Base-by-base conservation (phyloP, 1,140 invertebrate species). In the Gerris buenoi region DNA sequence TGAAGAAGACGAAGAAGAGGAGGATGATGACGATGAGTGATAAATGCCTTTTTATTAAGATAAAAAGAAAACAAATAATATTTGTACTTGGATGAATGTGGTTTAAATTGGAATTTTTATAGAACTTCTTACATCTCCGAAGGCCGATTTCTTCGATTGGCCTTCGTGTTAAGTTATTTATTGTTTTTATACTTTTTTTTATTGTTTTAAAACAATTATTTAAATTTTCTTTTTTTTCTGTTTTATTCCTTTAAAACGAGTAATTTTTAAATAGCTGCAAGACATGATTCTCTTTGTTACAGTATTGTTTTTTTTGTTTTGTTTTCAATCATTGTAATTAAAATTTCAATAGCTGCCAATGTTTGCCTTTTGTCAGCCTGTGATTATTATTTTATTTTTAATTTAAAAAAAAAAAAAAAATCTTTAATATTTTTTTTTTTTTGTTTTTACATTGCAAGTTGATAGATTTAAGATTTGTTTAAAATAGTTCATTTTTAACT, bases 1-100 rank as follows among this genome's bases (percentile, higher is more conserved):
- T 71, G 81, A 83, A 68, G 82, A 82, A 65, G 79, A 79, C 3
- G 82, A 84, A 1, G 84, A 85, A 22, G 82, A 83, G 27, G 81
- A 80, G 65, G 79, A 79, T 61, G 79, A 71, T 56, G 68, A 67
- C 26, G 66, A 68, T 46, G 67, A 68, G 66, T 69, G 66, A 68
- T 65, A 66, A 60, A 14, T 60, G 23, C 58, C 23, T 60, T 60
- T 56, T 60, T 3, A 60, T 60, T 60, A 46, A 46, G 5, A 46
- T n/a, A n/a, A n/a, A n/a, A n/a, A n/a, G n/a, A 46, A 46, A 46
- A 46, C 18, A 46, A 46, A 46, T 18, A 46, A 10, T 46, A 5
- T 46, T 46, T 46, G 33, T 46, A 46, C 33, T 46, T 46, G 33
- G 18, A 46, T 46, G 33, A 46, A 46, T 10, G 33, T 46, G 5